Evolutionary conservation across 64 coral and sea anemone genomes (phyloP).

Genomic region (Trachythela sp.): DNA sequence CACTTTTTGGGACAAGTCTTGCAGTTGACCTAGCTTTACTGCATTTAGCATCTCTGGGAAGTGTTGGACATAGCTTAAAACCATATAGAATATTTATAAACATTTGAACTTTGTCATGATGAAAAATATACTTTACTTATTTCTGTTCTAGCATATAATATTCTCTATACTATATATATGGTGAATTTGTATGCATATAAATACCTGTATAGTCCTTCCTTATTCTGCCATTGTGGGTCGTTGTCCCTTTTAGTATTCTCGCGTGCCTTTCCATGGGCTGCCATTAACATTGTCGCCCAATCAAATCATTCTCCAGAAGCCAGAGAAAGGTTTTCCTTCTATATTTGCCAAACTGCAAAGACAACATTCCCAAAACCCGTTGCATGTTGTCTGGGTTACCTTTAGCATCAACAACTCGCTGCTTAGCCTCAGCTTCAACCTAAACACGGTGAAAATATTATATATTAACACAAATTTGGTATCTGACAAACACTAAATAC

Average conservation of each 20-base stretch:
- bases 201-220: constrained; percentile 30
- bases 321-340: not conserved
- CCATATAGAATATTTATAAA: too few relatives aligned
- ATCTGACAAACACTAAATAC: too few relatives aligned
- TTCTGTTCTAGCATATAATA: too few relatives aligned
- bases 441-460: too few relatives aligned
- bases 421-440: not conserved
- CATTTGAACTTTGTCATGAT: too few relatives aligned
- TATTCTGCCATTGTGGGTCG: constrained; percentile 5
- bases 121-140: too few relatives aligned
- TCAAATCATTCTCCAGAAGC: not conserved
- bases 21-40: too few relatives aligned
- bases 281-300: not conserved
- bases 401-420: not conserved
- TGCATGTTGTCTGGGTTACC: not conserved
- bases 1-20: too few relatives aligned
- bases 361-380: not conserved
- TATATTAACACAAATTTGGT: too few relatives aligned
- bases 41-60: too few relatives aligned
- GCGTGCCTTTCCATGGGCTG: not conserved
- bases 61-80: constrained; percentile 1
- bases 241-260: not conserved
- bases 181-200: too few relatives aligned
- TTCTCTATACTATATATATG: too few relatives aligned
- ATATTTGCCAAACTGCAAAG: not conserved